Conservation (phyloP, 2,888 invertebrate species). For the Ormyrus labotus region DNA sequence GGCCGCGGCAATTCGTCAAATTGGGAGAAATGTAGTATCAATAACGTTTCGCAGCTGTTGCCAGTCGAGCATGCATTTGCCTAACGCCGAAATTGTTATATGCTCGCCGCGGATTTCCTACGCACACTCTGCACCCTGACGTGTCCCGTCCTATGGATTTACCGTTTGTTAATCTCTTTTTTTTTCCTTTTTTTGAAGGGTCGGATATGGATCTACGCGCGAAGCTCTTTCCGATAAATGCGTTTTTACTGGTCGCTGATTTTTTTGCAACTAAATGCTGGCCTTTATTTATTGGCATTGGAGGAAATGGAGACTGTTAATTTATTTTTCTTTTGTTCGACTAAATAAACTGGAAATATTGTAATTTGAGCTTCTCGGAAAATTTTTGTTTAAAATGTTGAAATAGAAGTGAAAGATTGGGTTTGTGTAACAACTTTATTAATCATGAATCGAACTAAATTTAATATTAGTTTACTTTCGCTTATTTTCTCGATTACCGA, state of each 20-base stretch:
- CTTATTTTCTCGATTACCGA: no score
- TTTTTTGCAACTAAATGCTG: no score
- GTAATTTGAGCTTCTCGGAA: no score
- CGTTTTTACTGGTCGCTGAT: neutral
- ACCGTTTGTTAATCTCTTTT: neutral
- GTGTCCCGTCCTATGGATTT: neutral
- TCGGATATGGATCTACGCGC: neutral
- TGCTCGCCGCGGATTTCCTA: conserved; percentile 12
- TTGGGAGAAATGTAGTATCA: conserved; percentile 76
- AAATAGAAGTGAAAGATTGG: no score
- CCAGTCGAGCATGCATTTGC: conserved; percentile 73
- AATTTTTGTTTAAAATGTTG: no score
- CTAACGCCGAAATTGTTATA: conserved; percentile 67
- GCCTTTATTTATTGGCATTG: no score
- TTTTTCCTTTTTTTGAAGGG: conserved; percentile 25
- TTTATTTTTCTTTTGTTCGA: no score
- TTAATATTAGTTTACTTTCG: no score
- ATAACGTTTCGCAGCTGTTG: conserved; percentile 75
- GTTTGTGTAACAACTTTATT: no score
- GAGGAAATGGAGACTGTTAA: no score
- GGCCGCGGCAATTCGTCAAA: conserved; percentile 74
- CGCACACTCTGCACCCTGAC: neutral
- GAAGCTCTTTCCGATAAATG: conserved; percentile 14
- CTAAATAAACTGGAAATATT: no score
- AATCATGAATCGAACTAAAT: no score